A percentile compares a stretch with the other conserved stretches of the same genome.
Evolutionary conservation across 2,797 vertebrate species (phyloP).

Genomic region (Pipistrellus kuhlii): DNA sequence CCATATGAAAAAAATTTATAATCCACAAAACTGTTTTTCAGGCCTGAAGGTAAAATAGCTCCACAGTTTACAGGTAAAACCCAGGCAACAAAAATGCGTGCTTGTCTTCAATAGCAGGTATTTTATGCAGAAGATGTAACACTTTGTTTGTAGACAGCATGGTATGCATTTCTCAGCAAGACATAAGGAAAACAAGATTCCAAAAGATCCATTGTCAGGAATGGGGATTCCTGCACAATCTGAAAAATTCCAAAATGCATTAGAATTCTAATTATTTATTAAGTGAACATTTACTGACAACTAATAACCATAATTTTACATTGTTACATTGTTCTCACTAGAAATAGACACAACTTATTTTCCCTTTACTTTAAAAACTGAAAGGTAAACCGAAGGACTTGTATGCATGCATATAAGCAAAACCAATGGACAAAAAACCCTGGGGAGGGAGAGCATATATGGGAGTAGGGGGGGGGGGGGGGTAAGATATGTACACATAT

Average conservation of each 20-base stretch:
- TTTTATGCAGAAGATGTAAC: constrained; percentile 93
- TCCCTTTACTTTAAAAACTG: constrained; percentile 65
- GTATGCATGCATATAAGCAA: too few species aligned
- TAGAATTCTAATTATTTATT: constrained; percentile 62
- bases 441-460: too few species aligned
- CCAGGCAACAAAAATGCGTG: constrained; percentile 88
- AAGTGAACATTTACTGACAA: background rate
- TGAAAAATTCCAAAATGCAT: constrained; percentile 85
- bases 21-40: constrained; percentile 90
- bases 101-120: constrained; percentile 85
- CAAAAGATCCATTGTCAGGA: constrained; percentile 99
- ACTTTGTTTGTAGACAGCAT: constrained; percentile 98
- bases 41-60: constrained; percentile 90
- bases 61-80: constrained; percentile 90
- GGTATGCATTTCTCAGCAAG: constrained; percentile 98
- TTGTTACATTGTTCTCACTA: background rate
- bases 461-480: too few species aligned
- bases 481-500: too few species aligned
- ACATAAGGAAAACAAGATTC: constrained; percentile 99
- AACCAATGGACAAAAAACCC: too few species aligned
- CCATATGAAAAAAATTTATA: constrained; percentile 87
- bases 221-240: constrained; percentile 99
- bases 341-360: constrained; percentile 25
- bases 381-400: background rate
- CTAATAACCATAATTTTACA: background rate